Evolutionary conservation across 2,888 invertebrate genomes (phyloP).

Genomic region (Osedax fenrisi): DNA sequence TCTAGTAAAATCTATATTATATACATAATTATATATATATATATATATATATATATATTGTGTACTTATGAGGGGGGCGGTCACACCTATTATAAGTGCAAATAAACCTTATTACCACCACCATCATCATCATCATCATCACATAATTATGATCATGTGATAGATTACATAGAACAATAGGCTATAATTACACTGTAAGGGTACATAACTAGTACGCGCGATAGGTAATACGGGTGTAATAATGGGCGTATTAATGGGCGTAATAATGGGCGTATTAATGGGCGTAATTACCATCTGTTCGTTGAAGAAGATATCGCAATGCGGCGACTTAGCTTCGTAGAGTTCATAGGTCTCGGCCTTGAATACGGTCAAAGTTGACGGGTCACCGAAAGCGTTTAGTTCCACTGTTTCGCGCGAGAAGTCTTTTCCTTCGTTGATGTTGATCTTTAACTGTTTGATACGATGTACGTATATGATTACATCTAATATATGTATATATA

Average conservation of each 20-base stretch:
- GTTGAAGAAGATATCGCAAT: neutral
- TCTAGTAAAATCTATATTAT: no score
- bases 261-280: no score
- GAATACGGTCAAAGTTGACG: constrained; percentile 68
- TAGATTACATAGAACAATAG: no score
- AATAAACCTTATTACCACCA: no score
- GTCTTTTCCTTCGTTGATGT: constrained; percentile 76
- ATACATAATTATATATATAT: no score
- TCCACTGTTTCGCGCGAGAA: constrained; percentile 82
- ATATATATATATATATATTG: no score
- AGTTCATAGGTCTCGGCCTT: constrained; percentile 25
- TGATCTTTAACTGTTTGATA: constrained; percentile 42
- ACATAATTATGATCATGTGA: no score
- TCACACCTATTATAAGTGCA: no score
- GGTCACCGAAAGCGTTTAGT: constrained; percentile 80
- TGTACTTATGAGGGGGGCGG: no score
- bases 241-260: no score
- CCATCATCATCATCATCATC: no score
- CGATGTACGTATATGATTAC: neutral
- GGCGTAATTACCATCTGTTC: constrained; percentile 8
- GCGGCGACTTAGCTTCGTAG: constrained; percentile 9
- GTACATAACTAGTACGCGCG: neutral
- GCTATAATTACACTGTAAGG: neutral
- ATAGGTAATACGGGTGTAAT: no score
- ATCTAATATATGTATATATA: neutral